Percentiles rank a stretch among this genome's conserved stretches.
phyloP scores from a whole-genome alignment of 2,888 invertebrate species.

The Rotaria magnacalcarata region DNA sequence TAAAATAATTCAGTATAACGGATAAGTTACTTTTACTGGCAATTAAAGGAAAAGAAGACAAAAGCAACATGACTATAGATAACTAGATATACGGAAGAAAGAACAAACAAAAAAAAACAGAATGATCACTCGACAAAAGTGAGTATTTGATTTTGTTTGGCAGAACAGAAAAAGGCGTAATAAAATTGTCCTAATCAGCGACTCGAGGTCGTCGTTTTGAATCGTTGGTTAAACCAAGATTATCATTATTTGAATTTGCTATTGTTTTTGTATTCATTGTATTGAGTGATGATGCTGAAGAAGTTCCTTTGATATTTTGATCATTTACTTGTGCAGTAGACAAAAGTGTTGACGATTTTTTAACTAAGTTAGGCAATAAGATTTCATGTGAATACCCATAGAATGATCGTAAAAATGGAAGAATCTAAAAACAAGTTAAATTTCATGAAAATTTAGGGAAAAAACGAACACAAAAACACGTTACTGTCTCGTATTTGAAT shows the following conservation, averaged over 20 bases:
- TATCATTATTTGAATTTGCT: neutral
- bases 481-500: conserved; percentile 24
- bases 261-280: neutral
- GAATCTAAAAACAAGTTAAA: neutral
- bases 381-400: conserved; percentile 9
- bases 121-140: conserved; percentile 22
- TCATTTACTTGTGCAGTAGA: neutral
- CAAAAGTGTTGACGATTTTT: neutral
- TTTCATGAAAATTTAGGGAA: neutral
- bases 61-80: neutral
- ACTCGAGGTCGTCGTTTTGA: neutral
- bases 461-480: no score
- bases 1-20: no score
- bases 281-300: neutral
- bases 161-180: neutral
- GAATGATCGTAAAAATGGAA: neutral
- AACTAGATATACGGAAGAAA: neutral
- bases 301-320: neutral
- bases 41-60: neutral
- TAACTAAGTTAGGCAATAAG: neutral
- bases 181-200: neutral
- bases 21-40: no score
- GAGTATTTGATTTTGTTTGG: neutral
- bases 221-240: neutral
- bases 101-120: neutral